These are phyloP conservation scores for Parotia lawesii DNA, from an alignment of 2,113 vertebrate species.

Conservation along the genomic window DNA sequence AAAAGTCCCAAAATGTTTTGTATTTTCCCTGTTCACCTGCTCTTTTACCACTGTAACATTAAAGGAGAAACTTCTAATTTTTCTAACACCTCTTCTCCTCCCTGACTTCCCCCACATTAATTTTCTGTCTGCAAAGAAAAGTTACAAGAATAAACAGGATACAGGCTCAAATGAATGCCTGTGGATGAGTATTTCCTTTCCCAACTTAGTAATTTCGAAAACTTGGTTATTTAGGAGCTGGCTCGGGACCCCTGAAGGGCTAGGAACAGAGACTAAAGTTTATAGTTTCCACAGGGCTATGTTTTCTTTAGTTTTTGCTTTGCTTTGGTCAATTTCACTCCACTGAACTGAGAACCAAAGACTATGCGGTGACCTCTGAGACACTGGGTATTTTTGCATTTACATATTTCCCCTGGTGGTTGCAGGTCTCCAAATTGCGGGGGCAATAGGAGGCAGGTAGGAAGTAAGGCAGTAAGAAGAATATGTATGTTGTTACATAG, in stretches of 20 bases:
- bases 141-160: neutral
- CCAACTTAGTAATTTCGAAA: neutral
- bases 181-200: neutral
- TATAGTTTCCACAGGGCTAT: neutral
- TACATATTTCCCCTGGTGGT: neutral
- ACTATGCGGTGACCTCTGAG: neutral
- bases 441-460: neutral
- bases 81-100: neutral
- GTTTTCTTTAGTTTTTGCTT: neutral
- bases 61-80: neutral
- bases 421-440: neutral
- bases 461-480: neutral
- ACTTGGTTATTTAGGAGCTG: neutral
- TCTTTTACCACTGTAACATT: neutral
- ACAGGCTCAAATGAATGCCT: neutral
- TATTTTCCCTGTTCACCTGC: neutral
- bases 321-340: neutral
- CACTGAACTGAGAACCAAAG: neutral
- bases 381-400: neutral
- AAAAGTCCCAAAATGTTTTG: neutral
- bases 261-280: neutral
- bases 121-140: neutral
- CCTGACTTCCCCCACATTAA: fast-evolving
- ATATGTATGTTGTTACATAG: neutral
- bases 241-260: neutral